Evolutionary conservation across 2,888 invertebrate genomes (phyloP).

Genomic region (Drosophila neotestacea): DNA sequence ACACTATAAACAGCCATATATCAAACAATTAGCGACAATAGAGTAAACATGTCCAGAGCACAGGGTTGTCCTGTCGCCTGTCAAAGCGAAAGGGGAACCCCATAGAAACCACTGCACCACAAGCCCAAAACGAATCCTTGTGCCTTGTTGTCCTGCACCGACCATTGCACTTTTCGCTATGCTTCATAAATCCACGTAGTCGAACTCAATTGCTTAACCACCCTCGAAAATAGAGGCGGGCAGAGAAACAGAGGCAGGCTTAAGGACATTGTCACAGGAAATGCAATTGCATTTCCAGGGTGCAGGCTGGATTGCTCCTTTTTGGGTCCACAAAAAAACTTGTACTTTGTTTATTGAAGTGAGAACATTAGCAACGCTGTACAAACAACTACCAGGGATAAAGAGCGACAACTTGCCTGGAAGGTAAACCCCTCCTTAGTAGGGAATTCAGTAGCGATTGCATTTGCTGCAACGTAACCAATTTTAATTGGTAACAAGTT

Average conservation of each 20-base stretch:
- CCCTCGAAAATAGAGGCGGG: conserved; percentile 40
- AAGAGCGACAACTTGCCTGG: conserved; percentile 16
- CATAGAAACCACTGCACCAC: conserved; percentile 29
- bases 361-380: conserved; percentile 62
- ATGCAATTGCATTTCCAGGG: conserved; percentile 52
- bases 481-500: conserved; percentile 39
- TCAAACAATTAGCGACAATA: conserved; percentile 75
- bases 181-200: conserved; percentile 72
- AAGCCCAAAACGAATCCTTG: conserved; percentile 33
- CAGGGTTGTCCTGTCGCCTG: conserved; percentile 13
- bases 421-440: not conserved
- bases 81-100: conserved; percentile 12
- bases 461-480: conserved; percentile 33
- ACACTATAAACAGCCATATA: conserved; percentile 52
- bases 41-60: conserved; percentile 59
- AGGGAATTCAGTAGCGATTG: conserved; percentile 5
- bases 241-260: conserved; percentile 19
- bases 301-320: conserved; percentile 41
- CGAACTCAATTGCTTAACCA: conserved; percentile 59
- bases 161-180: conserved; percentile 68
- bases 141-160: conserved; percentile 29
- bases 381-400: conserved; percentile 29
- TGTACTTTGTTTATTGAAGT: conserved; percentile 61
- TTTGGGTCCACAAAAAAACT: conserved; percentile 14
- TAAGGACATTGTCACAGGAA: conserved; percentile 48